A percentile compares a stretch with the other conserved stretches of the same genome.
phyloP scores from a whole-genome alignment of 2,113 vertebrate species.

The Phyllostomus hastatus region DNA sequence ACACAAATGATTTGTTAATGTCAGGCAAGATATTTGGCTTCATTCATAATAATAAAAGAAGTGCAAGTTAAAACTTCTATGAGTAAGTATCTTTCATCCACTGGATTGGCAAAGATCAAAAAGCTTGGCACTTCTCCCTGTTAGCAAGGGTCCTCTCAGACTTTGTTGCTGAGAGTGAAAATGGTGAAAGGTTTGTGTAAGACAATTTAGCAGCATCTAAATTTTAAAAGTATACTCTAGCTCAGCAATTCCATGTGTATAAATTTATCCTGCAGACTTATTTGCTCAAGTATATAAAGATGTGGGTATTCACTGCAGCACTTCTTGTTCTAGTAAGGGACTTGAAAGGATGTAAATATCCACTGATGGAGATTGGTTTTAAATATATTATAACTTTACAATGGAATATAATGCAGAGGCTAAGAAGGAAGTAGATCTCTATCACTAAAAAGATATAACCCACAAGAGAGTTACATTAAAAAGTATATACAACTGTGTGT shows the following conservation, averaged over 20 bases:
- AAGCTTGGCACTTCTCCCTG: not conserved
- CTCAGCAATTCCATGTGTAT: not conserved
- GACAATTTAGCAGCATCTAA: not conserved
- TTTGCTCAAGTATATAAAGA: not conserved
- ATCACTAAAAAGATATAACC: not conserved
- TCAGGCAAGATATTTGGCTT: not conserved
- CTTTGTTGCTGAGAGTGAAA: not conserved
- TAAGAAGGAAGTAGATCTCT: not conserved
- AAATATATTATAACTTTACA: not conserved
- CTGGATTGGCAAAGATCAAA: not conserved
- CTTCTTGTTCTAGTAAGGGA: not conserved
- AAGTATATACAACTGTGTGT: not conserved
- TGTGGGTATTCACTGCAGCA: not conserved
- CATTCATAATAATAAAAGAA: not conserved
- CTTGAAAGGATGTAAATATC: not conserved
- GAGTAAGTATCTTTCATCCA: conserved; percentile 3
- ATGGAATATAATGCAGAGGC: not conserved
- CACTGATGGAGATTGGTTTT: not conserved
- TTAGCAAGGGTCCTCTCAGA: not conserved
- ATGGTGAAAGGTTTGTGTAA: not conserved
- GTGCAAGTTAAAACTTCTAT: not conserved
- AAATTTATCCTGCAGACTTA: not conserved
- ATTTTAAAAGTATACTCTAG: not conserved
- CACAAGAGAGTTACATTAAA: not conserved
- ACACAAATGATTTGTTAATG: not conserved